Evolutionary conservation across 2,797 vertebrate genomes (phyloP).

Genomic region (Oceanodroma leucorhoa): DNA sequence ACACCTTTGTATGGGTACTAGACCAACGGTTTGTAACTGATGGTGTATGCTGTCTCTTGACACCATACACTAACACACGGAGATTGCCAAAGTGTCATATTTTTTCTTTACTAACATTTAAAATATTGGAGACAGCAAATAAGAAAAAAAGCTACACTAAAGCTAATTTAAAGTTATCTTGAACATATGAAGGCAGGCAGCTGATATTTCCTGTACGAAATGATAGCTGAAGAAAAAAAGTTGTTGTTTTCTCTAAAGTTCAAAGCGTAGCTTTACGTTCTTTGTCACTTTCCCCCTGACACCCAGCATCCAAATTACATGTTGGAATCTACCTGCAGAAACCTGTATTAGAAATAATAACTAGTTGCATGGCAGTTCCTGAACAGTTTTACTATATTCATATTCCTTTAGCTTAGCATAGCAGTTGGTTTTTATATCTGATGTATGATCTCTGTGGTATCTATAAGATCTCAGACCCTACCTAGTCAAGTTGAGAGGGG

Average conservation of each 20-base stretch:
- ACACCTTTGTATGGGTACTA: too few species aligned
- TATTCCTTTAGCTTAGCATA: neutral
- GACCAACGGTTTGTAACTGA: neutral
- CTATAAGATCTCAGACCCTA: neutral
- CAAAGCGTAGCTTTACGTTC: neutral
- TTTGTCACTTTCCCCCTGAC: neutral
- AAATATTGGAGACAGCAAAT: neutral
- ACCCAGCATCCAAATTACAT: neutral
- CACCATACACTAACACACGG: neutral
- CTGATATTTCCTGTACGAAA: neutral
- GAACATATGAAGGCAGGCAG: neutral
- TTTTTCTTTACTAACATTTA: neutral
- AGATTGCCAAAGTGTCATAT: neutral
- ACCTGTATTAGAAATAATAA: neutral
- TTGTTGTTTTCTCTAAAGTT: neutral
- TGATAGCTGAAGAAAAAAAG: neutral
- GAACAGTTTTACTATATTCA: neutral
- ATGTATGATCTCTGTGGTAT: neutral
- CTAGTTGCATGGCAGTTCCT: neutral
- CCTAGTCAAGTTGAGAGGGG: accelerated
- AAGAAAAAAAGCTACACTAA: neutral
- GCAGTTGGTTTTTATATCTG: neutral
- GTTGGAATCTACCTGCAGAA: neutral
- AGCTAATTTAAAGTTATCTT: neutral
- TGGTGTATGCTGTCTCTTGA: accelerated